Evolutionary conservation across 2,797 vertebrate species (phyloP).

Genomic region (Sebastes matsubarae): DNA sequence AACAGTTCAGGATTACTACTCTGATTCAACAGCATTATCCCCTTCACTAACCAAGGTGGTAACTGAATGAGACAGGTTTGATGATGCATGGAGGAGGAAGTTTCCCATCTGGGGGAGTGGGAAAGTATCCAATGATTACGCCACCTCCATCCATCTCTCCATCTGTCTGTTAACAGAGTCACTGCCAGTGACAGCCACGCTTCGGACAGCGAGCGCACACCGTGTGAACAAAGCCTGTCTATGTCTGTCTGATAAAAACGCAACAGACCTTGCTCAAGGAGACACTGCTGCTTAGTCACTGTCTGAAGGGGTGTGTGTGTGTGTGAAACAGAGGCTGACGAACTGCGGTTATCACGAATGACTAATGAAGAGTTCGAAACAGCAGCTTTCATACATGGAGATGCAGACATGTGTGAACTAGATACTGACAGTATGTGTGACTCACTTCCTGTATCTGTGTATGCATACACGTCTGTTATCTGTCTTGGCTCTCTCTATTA

Average conservation of each 20-base stretch:
- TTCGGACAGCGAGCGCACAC: slow-evolving; percentile 15
- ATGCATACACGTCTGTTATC: background rate
- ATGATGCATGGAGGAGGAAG: slow-evolving; percentile 54
- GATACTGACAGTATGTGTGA: slow-evolving; percentile 34
- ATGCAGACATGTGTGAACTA: slow-evolving; percentile 26
- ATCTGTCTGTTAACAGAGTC: slow-evolving; percentile 50
- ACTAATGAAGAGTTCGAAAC: slow-evolving; percentile 41
- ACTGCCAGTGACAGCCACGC: slow-evolving; percentile 43
- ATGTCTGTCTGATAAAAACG: slow-evolving; percentile 48
- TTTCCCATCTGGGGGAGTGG: slow-evolving; percentile 43
- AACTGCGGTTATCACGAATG: slow-evolving; percentile 32
- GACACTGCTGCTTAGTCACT: slow-evolving; percentile 66
- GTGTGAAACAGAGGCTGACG: slow-evolving; percentile 7
- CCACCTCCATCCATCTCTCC: slow-evolving; percentile 37
- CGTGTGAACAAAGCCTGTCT: slow-evolving; percentile 60
- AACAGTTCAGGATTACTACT: slow-evolving; percentile 19
- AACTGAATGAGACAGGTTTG: slow-evolving; percentile 42
- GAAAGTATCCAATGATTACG: slow-evolving; percentile 43
- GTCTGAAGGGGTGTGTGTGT: slow-evolving; percentile 33
- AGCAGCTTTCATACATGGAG: slow-evolving; percentile 21
- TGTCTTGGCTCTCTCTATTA: slow-evolving; percentile 1
- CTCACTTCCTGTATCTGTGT: slow-evolving; percentile 53
- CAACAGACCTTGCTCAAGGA: slow-evolving; percentile 57
- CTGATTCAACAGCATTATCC: slow-evolving; percentile 26
- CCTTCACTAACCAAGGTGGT: slow-evolving; percentile 17